Conservation (phyloP, 2,113 vertebrate species). For the Xenus cinereus region DNA sequence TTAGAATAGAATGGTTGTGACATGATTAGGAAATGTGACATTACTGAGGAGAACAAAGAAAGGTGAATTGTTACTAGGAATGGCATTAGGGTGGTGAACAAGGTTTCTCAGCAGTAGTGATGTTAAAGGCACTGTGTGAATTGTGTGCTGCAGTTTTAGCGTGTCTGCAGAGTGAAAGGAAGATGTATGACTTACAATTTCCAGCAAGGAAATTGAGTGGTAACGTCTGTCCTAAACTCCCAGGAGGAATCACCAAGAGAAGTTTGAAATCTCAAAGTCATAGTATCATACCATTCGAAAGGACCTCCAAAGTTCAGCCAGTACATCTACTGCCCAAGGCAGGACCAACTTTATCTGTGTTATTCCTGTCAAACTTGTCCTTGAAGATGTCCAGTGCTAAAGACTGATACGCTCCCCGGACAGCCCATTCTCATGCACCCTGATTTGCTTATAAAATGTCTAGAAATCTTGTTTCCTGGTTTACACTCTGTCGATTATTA, state of each 20-base stretch:
- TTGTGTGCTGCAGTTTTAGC: neutral
- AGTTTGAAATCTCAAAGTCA: conserved; percentile 5
- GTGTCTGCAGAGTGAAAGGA: neutral
- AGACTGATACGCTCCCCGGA: neutral
- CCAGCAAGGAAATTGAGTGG: neutral
- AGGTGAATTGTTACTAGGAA: neutral
- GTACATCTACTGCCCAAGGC: neutral
- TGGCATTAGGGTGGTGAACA: neutral
- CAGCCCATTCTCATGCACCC: neutral
- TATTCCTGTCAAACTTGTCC: neutral
- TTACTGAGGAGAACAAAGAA: neutral
- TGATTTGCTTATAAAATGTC: neutral
- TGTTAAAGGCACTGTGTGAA: neutral
- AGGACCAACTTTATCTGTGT: neutral
- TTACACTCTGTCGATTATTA: neutral
- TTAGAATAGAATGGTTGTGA: neutral
- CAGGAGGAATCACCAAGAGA: neutral
- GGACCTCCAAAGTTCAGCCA: neutral
- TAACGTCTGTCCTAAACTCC: neutral
- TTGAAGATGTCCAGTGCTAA: neutral
- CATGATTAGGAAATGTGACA: neutral
- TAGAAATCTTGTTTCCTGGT: neutral
- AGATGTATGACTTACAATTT: conserved; percentile 32
- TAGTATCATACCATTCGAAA: neutral
- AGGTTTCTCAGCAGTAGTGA: neutral